Percentiles rank a stretch among this genome's conserved stretches.
Conservation (phyloP, 2,888 invertebrate genomes). For the Anagyrus pseudococci region DNA sequence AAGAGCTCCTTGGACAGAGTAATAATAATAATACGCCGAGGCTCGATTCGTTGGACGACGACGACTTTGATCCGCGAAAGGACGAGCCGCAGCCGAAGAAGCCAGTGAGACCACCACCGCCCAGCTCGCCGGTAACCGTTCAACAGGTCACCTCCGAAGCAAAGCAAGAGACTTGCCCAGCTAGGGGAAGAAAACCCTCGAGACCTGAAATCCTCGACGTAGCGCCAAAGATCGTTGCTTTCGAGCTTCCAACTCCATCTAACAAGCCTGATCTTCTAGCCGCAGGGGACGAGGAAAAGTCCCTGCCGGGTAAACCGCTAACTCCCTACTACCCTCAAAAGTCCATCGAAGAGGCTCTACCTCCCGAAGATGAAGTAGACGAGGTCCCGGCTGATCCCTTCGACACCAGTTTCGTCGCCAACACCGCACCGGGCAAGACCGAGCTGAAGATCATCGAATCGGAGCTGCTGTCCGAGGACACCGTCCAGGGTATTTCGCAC, state of each 20-base stretch:
- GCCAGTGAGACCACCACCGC: slow-evolving; percentile 41
- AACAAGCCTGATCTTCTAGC: slow-evolving; percentile 65
- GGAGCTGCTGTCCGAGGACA: slow-evolving; percentile 58
- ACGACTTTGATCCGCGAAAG: slow-evolving; percentile 83
- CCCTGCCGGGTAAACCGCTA: slow-evolving; percentile 72
- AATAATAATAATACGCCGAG: slow-evolving; percentile 55
- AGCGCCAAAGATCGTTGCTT: slow-evolving; percentile 65
- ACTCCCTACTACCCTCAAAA: slow-evolving; percentile 80
- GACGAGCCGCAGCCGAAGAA: slow-evolving; percentile 57
- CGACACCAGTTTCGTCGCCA: slow-evolving; percentile 70
- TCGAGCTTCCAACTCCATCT: slow-evolving; percentile 66
- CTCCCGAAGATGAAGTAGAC: slow-evolving; percentile 65
- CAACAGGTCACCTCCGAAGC: slow-evolving; percentile 11
- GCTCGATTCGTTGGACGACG: slow-evolving; percentile 71
- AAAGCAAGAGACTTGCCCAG: slow-evolving; percentile 12
- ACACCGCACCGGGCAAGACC: slow-evolving; percentile 65
- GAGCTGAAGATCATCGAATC: slow-evolving; percentile 68
- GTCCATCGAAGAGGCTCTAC: slow-evolving; percentile 65
- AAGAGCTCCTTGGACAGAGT: slow-evolving; percentile 71
- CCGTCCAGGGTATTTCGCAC: slow-evolving; percentile 51
- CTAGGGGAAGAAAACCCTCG: slow-evolving; percentile 64
- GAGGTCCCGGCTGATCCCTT: slow-evolving; percentile 67
- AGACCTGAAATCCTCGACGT: slow-evolving; percentile 68
- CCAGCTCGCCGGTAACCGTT: slow-evolving; percentile 6
- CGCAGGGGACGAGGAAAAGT: slow-evolving; percentile 67